Base-by-base conservation (phyloP, 64 coral and sea anemone species). In the Dendrophyllia cribrosa region DNA sequence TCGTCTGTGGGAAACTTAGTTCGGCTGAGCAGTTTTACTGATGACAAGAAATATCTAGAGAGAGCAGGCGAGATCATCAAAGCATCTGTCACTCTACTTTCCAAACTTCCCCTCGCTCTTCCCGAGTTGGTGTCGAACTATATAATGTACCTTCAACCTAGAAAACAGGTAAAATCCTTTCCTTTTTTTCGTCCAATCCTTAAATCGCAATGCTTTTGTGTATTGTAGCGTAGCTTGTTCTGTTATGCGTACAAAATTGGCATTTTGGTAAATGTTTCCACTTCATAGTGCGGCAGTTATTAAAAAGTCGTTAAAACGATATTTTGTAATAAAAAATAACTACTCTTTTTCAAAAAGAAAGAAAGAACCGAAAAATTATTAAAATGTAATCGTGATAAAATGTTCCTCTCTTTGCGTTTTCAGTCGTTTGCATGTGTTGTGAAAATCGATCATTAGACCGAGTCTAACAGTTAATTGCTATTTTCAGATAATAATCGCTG, bases 401-500 rank as follows among this genome's bases (percentile, higher is more conserved):
- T 34, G 34, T 34, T 2, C 34, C 34, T 34, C 34, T 1, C 34
- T 34, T 34, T 34, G 34, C 34, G 34, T 34, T 34, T 34, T 34
- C 34, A 34, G 34, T 34, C 34, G 34, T 34, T 34, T 34, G 34
- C 34, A 34, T 34, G 34, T 1, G 34, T 34, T 34, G 34, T 34
- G 34, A 34, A 34, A 34, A 34, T 34, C 34, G 2, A 34, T 34
- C 34, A 34, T 34, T 34, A 34, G 34, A 34, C 34, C 34, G 34
- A 2, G 34, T 34, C 34, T 34, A 34, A 34, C 48, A 65, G 72
- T 1, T 23, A 17, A 23, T 75, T 70, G 62, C 76, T 34, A n/a
- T 66, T 76, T 78, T 34, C 75, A 99, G 97, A 96, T 99, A 55
- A 94, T 99, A 47, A 94, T 99, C 44, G 91, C 91, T 14, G 97